Percentiles rank a stretch among this genome's conserved stretches.
These are phyloP conservation scores for fruit fly (Drosophila melanogaster) DNA, from an alignment of 1,140 invertebrate genomes.

Conservation along the genomic window Release_6_plus_ISO1_MT NT_033779.5:9960501-9961000, in stretches of 20 bases:
- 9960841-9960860: slow-evolving; percentile 73
- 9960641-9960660: slow-evolving; percentile 14
- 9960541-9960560: slow-evolving; percentile 74
- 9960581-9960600: slow-evolving; percentile 56
- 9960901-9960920: slow-evolving; percentile 64
- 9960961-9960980: slow-evolving; percentile 18
- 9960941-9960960: slow-evolving; percentile 24
- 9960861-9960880: slow-evolving; percentile 61
- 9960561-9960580: slow-evolving; percentile 18
- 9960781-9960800: slow-evolving; percentile 17
- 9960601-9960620: slow-evolving; percentile 22
- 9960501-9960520: slow-evolving; percentile 59
- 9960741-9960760: slow-evolving; percentile 56
- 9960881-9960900: slow-evolving; percentile 31
- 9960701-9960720: slow-evolving; percentile 37
- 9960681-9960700: slow-evolving; percentile 20
- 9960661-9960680: slow-evolving; percentile 14
- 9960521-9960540: slow-evolving; percentile 77
- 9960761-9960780: slow-evolving; percentile 14
- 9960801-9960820: slow-evolving; percentile 21
- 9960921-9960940: slow-evolving; percentile 23
- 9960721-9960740: slow-evolving; percentile 16
- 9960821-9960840: slow-evolving; percentile 51
- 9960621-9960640: slow-evolving; percentile 33
- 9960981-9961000: slow-evolving; percentile 16